Conservation (phyloP, 2,888 invertebrate genomes). For the Orthosia cruda region DNA sequence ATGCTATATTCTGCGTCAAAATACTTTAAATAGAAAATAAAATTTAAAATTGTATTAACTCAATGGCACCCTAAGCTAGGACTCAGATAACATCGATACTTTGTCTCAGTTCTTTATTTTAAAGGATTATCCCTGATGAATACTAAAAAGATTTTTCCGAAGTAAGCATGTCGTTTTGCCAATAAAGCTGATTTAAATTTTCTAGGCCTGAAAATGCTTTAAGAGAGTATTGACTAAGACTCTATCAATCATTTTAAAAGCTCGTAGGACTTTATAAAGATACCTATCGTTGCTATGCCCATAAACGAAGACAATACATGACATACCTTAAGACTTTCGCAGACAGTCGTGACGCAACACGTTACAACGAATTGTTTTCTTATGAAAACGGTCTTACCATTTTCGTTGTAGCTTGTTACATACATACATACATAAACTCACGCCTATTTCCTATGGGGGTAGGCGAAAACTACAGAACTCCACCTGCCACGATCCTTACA, state of each 20-base stretch:
- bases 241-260: not conserved
- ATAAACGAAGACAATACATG: too few relatives aligned
- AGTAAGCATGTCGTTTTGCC: not conserved
- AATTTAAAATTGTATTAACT: slow-evolving; percentile 38
- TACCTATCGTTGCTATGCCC: too few relatives aligned
- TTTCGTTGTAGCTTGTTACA: too few relatives aligned
- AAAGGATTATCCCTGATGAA: slow-evolving; percentile 41
- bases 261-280: not conserved
- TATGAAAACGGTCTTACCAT: too few relatives aligned
- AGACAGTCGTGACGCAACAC: too few relatives aligned
- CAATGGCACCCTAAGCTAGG: slow-evolving; percentile 1
- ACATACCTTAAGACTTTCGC: too few relatives aligned
- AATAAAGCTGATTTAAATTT: slow-evolving; percentile 14
- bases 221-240: not conserved
- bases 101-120: slow-evolving; percentile 28
- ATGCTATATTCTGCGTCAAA: not conserved
- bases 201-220: not conserved
- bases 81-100: slow-evolving; percentile 22
- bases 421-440: too few relatives aligned
- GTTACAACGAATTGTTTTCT: too few relatives aligned
- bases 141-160: slow-evolving; percentile 33
- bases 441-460: too few relatives aligned
- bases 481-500: too few relatives aligned
- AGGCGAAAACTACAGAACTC: too few relatives aligned
- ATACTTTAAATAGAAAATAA: slow-evolving; percentile 18